Evolutionary conservation across 2,797 vertebrate species (phyloP).

Genomic region (Malacoraja senta): DNA sequence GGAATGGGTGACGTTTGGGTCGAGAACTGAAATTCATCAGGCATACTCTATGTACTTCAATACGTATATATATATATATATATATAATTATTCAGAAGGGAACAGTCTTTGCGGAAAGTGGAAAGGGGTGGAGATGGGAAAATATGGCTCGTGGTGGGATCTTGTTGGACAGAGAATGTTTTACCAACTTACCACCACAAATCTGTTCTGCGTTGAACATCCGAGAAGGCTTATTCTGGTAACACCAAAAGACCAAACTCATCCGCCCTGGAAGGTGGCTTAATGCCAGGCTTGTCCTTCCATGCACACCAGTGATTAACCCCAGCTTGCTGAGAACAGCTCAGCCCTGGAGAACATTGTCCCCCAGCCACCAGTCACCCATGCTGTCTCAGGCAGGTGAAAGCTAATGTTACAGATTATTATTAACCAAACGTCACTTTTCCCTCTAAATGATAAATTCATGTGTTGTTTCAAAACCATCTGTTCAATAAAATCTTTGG

Average conservation of each 20-base stretch:
- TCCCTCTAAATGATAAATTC: conserved; percentile 25
- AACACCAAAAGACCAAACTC: not conserved
- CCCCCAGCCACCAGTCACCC: not conserved
- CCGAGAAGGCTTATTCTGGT: not conserved
- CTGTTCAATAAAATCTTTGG: conserved; percentile 11
- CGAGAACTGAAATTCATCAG: too few relatives aligned
- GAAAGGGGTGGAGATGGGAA: not conserved
- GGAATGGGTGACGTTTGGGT: too few relatives aligned
- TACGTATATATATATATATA: too few relatives aligned
- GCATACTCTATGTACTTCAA: too few relatives aligned
- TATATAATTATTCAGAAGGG: too few relatives aligned
- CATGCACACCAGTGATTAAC: not conserved
- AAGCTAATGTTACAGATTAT: not conserved
- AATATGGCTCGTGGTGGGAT: too few relatives aligned
- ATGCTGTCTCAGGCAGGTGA: not conserved
- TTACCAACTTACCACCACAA: not conserved
- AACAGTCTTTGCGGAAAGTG: not conserved
- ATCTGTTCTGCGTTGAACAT: too few relatives aligned
- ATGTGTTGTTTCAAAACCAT: conserved; percentile 22
- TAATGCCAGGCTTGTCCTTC: not conserved
- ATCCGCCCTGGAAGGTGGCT: not conserved
- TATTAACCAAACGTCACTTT: not conserved
- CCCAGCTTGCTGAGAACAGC: not conserved
- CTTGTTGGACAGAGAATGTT: too few relatives aligned
- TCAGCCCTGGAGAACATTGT: not conserved